Percentiles rank a stretch among this genome's conserved stretches.
Evolutionary conservation across 2,797 vertebrate genomes (phyloP).

Genomic region (Coreius guichenoti): DNA sequence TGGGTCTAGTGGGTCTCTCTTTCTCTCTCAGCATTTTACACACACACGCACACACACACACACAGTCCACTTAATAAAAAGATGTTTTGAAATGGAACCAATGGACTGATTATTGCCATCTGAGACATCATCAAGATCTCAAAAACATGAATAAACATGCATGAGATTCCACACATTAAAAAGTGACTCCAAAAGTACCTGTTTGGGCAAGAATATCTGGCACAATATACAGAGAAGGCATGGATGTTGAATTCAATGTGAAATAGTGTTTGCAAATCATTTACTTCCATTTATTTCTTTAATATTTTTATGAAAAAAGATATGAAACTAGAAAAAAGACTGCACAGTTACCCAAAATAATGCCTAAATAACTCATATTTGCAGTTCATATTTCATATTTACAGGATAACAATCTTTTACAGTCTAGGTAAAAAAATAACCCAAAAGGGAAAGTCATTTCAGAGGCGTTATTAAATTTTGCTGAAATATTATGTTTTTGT

Average conservation of each 20-base stretch:
- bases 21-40: background rate
- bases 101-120: conserved; percentile 6
- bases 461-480: background rate
- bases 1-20: background rate
- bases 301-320: background rate
- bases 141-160: conserved; percentile 36
- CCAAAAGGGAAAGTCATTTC: background rate
- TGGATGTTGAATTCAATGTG: background rate
- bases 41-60: background rate
- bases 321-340: background rate
- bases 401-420: background rate
- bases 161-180: background rate
- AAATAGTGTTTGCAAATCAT: background rate
- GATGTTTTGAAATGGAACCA: conserved; percentile 13
- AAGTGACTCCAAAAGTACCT: background rate
- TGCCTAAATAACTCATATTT: background rate
- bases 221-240: background rate
- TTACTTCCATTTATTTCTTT: conserved; percentile 3
- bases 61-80: background rate
- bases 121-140: conserved; percentile 2
- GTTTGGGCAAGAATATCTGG: conserved; percentile 7
- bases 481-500: background rate
- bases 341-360: background rate
- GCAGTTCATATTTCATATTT: too few species aligned
- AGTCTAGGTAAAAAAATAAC: too few species aligned